Conservation (phyloP, 2,113 vertebrate genomes). For the Pteruthius melanotis region DNA sequence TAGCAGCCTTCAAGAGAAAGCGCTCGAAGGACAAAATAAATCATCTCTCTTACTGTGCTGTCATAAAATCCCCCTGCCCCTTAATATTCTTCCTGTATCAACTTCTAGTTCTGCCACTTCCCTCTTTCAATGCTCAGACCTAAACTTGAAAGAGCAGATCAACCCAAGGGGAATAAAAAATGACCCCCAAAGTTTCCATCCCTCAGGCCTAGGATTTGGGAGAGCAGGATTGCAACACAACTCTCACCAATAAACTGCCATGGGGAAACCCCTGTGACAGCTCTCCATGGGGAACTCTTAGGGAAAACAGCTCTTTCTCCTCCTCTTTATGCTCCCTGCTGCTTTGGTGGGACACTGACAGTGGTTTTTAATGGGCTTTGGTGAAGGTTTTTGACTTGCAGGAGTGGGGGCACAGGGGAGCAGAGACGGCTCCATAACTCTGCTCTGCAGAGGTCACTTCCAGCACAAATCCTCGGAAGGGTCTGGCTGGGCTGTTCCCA, state of each 20-base stretch:
- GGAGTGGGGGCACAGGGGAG: background rate
- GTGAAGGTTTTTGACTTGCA: background rate
- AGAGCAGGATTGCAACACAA: background rate
- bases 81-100: slow-evolving; percentile 11
- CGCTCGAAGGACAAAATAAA: slow-evolving; percentile 40
- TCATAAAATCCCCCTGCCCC: slow-evolving; percentile 29
- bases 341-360: background rate
- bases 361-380: background rate
- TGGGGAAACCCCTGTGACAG: background rate
- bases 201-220: background rate
- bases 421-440: rapidly evolving
- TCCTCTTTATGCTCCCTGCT: background rate
- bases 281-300: rapidly evolving
- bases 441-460: background rate
- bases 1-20: background rate
- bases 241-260: background rate
- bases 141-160: background rate
- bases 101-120: background rate
- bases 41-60: background rate
- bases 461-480: background rate
- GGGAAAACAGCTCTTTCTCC: background rate
- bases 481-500: background rate
- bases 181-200: background rate
- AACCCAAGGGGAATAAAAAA: background rate
- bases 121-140: background rate